phyloP scores from a whole-genome alignment of 2,888 invertebrate genomes.

The Philaethria dido region DNA sequence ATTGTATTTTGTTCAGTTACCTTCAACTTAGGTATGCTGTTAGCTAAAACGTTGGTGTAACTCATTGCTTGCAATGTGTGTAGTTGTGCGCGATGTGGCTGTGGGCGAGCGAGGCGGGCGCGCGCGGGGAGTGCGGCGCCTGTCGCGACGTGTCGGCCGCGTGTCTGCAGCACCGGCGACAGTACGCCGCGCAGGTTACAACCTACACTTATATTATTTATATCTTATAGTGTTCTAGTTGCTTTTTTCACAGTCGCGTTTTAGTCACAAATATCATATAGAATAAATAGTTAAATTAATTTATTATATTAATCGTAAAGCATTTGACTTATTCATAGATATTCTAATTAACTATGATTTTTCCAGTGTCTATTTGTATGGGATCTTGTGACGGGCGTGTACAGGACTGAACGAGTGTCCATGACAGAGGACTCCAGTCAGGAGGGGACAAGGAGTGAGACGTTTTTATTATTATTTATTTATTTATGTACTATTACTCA shows the following conservation, averaged over 20 bases:
- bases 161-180: constrained; percentile 70
- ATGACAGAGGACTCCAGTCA: constrained; percentile 79
- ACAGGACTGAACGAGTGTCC: constrained; percentile 73
- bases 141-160: constrained; percentile 61
- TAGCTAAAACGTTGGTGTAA: no score
- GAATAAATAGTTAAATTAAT: no score
- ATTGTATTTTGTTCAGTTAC: no score
- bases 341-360: not conserved
- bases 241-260: no score
- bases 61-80: constrained; percentile 11
- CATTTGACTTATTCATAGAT: no score
- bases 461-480: not conserved
- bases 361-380: constrained; percentile 77
- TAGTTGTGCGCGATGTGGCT: constrained; percentile 81
- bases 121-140: constrained; percentile 52
- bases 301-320: no score
- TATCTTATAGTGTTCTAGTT: no score
- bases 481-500: not conserved
- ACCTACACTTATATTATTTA: not conserved
- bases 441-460: constrained; percentile 72
- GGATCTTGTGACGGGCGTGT: constrained; percentile 78
- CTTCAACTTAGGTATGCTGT: no score
- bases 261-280: no score
- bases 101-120: constrained; percentile 69
- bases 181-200: constrained; percentile 76